These are phyloP conservation scores for Chelon auratus DNA, from an alignment of 2,797 vertebrate species.

Conservation along the genomic window DNA sequence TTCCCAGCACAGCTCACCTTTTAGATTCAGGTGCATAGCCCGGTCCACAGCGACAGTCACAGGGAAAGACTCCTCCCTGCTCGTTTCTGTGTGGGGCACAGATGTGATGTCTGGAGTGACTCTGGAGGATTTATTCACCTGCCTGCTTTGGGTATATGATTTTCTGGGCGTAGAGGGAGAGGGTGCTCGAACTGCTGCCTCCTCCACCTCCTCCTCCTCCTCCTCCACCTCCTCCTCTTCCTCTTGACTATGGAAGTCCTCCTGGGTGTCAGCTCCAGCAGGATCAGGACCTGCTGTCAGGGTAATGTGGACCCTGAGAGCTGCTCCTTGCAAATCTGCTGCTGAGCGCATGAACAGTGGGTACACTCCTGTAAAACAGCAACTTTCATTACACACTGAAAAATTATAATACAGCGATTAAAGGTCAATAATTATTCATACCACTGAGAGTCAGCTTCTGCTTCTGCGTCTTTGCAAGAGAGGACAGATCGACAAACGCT, in stretches of 20 bases:
- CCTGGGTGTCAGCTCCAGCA: slow-evolving; percentile 15
- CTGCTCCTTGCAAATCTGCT: slow-evolving; percentile 89
- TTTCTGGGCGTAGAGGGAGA: slow-evolving; percentile 24
- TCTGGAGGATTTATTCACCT: slow-evolving; percentile 40
- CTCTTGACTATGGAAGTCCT: slow-evolving; percentile 76
- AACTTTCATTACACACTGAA: slow-evolving; percentile 14
- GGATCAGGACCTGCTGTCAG: slow-evolving; percentile 57
- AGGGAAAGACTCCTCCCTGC: slow-evolving; percentile 84
- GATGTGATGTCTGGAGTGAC: slow-evolving; percentile 49
- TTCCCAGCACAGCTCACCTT: slow-evolving; percentile 81
- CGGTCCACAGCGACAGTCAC: slow-evolving; percentile 89
- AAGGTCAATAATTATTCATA: slow-evolving; percentile 39
- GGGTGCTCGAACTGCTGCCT: slow-evolving; percentile 25
- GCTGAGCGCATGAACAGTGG: slow-evolving; percentile 91
- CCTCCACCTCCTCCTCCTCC: slow-evolving; percentile 67
- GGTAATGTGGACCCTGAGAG: slow-evolving; percentile 88
- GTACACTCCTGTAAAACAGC: slow-evolving; percentile 88
- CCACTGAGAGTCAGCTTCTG: slow-evolving; percentile 86
- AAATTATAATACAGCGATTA: neutral
- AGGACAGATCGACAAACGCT: slow-evolving; percentile 89
- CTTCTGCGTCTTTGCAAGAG: slow-evolving; percentile 77
- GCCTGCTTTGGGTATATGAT: slow-evolving; percentile 25
- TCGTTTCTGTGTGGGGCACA: slow-evolving; percentile 16
- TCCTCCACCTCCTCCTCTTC: slow-evolving; percentile 62
- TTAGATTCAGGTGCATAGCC: slow-evolving; percentile 95